Conservation (phyloP, 2,797 vertebrate genomes). For the Lophotriccus pileatus region DNA sequence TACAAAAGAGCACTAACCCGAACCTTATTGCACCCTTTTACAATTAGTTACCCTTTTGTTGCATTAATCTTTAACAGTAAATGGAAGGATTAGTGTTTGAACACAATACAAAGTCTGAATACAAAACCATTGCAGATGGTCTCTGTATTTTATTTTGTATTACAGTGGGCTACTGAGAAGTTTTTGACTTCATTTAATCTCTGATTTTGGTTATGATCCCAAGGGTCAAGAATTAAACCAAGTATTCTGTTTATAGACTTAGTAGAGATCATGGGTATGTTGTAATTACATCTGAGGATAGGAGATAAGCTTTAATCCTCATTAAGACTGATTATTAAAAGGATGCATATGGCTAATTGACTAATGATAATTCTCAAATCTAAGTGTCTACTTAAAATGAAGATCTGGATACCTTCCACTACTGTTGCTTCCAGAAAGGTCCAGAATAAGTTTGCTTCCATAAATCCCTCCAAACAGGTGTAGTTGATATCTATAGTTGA, state of each 20-base stretch:
- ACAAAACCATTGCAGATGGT: background rate
- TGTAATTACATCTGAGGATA: slow-evolving; percentile 53
- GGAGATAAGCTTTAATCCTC: slow-evolving; percentile 31
- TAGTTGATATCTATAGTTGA: background rate
- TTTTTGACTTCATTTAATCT: slow-evolving; percentile 47
- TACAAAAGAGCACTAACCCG: slow-evolving; percentile 32
- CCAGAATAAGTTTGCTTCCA: background rate
- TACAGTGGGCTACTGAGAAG: background rate
- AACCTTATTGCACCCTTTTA: slow-evolving; percentile 23
- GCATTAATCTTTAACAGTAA: slow-evolving; percentile 43
- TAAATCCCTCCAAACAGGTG: background rate
- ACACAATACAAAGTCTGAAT: slow-evolving; percentile 32
- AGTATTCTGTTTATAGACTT: slow-evolving; percentile 37
- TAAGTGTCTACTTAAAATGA: background rate
- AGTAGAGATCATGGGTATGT: background rate
- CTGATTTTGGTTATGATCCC: slow-evolving; percentile 32
- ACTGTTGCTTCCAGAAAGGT: background rate
- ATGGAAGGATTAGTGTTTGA: slow-evolving; percentile 51
- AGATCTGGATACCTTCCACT: background rate
- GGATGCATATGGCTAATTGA: background rate
- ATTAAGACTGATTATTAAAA: slow-evolving; percentile 18
- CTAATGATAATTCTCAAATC: slow-evolving; percentile 5
- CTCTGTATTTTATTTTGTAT: slow-evolving; percentile 6
- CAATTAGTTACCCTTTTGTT: slow-evolving; percentile 59
- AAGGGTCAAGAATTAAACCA: slow-evolving; percentile 40